These are phyloP conservation scores for Hirtodrosophila histrioides DNA, from an alignment of 2,888 invertebrate species.

Conservation along the genomic window DNA sequence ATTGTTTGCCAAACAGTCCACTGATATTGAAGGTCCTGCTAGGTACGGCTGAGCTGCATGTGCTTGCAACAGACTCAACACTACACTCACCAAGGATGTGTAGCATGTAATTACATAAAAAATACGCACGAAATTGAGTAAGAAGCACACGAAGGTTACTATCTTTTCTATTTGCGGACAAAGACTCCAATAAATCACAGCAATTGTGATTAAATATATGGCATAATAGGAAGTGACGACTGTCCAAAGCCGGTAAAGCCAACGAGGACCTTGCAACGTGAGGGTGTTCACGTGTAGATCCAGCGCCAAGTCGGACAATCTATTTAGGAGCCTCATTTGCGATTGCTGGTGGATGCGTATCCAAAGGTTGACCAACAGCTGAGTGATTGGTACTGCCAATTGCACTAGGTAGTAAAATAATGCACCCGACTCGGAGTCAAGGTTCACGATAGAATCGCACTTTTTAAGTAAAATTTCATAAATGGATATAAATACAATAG, in stretches of 20 bases:
- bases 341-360: conserved; percentile 2
- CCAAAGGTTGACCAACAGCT: conserved; percentile 16
- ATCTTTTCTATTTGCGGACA: conserved; percentile 1
- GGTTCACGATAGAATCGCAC: conserved; percentile 3
- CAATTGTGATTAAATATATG: not conserved
- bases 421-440: conserved; percentile 19
- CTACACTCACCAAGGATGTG: conserved; percentile 11
- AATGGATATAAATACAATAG: not conserved
- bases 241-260: conserved; percentile 15
- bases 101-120: conserved; percentile 25
- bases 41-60: conserved; percentile 5
- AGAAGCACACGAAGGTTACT: not conserved
- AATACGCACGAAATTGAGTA: conserved; percentile 10
- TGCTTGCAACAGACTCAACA: conserved; percentile 13
- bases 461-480: not conserved
- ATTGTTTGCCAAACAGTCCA: not conserved
- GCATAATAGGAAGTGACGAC: not conserved
- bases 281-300: not conserved
- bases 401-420: conserved; percentile 10
- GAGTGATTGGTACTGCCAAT: conserved; percentile 2
- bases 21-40: not conserved
- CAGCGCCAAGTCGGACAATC: not conserved
- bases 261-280: conserved; percentile 1
- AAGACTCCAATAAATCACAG: not conserved
- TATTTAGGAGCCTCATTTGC: conserved; percentile 15